Evolutionary conservation across 2,113 vertebrate species (phyloP).

Genomic region (Marcusenius ussheri): DNA sequence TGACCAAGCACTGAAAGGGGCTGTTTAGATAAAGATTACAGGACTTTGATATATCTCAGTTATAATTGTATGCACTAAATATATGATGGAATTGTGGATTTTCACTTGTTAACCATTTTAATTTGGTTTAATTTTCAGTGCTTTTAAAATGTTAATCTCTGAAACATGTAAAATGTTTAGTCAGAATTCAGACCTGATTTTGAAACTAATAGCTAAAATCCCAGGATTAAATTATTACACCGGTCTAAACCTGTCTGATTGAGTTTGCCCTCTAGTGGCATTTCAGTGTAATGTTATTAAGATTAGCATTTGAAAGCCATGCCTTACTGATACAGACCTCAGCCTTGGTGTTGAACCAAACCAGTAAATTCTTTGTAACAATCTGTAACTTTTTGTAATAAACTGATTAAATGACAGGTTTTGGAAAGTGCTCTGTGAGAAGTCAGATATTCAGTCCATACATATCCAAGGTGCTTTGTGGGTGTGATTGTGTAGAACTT

Average conservation of each 20-base stretch:
- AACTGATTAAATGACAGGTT: neutral
- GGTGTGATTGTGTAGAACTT: neutral
- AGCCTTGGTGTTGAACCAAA: neutral
- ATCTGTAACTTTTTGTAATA: neutral
- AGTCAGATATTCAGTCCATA: neutral
- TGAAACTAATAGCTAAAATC: neutral
- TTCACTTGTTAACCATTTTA: neutral
- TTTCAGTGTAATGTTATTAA: slow-evolving; percentile 2
- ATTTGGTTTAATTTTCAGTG: neutral
- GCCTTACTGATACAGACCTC: neutral
- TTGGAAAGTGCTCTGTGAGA: neutral
- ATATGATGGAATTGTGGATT: neutral
- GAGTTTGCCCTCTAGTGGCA: neutral
- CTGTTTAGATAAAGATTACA: neutral
- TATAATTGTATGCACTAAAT: neutral
- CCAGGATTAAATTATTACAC: neutral
- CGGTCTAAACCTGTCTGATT: neutral
- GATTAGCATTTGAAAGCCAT: neutral
- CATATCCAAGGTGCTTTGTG: neutral
- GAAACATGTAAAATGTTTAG: neutral
- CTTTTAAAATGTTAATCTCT: neutral
- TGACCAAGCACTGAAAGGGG: neutral
- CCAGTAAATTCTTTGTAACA: neutral
- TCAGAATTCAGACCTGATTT: neutral
- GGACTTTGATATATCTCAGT: neutral